phyloP scores from a whole-genome alignment of 2,797 vertebrate genomes.

The Dallia pectoralis region DNA sequence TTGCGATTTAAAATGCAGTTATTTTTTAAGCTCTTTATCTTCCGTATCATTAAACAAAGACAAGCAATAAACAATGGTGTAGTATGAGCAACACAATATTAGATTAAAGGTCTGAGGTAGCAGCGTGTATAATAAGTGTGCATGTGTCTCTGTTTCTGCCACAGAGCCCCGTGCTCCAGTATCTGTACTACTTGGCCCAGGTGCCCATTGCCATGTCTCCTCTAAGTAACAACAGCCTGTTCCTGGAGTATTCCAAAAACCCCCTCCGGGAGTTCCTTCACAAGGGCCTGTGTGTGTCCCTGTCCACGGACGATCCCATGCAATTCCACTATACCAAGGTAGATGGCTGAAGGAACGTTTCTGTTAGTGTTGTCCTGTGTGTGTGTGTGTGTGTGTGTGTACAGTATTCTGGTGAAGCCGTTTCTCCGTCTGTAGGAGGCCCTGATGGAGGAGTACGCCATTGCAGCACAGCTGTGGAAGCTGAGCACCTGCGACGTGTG shows the following conservation, averaged over 20 bases:
- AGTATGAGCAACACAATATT: too few species aligned
- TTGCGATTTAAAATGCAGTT: too few species aligned
- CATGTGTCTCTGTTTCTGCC: conserved; percentile 34
- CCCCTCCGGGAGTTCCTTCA: conserved; percentile 92
- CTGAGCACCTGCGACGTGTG: conserved; percentile 95
- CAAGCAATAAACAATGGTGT: too few species aligned
- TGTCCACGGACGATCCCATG: conserved; percentile 97
- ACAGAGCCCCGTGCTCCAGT: conserved; percentile 96
- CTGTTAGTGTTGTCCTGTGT: not conserved
- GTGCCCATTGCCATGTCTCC: conserved; percentile 98
- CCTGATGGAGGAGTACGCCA: conserved; percentile 97
- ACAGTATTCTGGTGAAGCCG: not conserved
- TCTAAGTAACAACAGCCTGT: conserved; percentile 97
- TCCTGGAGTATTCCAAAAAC: conserved; percentile 96
- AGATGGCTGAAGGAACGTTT: conserved; percentile 3
- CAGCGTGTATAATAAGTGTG: not conserved
- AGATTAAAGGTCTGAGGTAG: too few species aligned
- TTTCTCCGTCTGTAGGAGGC: conserved; percentile 78
- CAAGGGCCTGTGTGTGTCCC: conserved; percentile 90
- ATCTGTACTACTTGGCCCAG: conserved; percentile 94
- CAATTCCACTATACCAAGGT: conserved; percentile 99
- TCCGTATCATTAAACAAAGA: too few species aligned
- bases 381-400: not conserved
- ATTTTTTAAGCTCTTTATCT: too few species aligned
- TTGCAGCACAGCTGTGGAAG: conserved; percentile 98